Evolutionary conservation across 2,888 invertebrate genomes (phyloP).

Genomic region (Biston stratarius): DNA sequence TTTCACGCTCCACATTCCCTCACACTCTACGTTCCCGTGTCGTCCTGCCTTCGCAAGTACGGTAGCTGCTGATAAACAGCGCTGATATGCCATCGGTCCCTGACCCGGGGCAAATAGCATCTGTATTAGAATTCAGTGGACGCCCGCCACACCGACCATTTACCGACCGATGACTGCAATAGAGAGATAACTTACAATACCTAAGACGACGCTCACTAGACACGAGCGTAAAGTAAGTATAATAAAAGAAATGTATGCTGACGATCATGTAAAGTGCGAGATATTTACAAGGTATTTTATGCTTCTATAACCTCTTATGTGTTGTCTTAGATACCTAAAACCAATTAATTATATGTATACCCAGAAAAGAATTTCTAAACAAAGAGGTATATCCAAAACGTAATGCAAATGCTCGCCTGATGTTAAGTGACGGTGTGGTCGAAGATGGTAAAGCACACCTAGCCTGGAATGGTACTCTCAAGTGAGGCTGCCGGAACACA

Average conservation of each 20-base stretch:
- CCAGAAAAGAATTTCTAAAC: too few species aligned
- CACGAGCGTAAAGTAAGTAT: not conserved
- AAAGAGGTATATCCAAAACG: too few species aligned
- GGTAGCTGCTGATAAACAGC: constrained; percentile 50
- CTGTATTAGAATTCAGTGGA: constrained; percentile 75
- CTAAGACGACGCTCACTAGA: not conserved
- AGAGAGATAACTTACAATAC: constrained; percentile 6
- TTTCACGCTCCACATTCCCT: constrained; percentile 13
- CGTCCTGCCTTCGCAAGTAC: constrained; percentile 50
- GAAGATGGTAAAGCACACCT: too few species aligned
- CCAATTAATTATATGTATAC: not conserved
- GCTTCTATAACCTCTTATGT: too few species aligned
- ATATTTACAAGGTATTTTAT: too few species aligned
- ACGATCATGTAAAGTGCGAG: too few species aligned
- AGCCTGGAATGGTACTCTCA: too few species aligned
- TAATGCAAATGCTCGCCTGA: too few species aligned
- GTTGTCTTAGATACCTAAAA: too few species aligned
- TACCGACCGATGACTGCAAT: constrained; percentile 54
- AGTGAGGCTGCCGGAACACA: too few species aligned
- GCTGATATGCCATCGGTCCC: constrained; percentile 50
- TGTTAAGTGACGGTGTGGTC: too few species aligned
- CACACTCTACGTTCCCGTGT: constrained; percentile 20
- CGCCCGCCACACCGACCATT: constrained; percentile 55
- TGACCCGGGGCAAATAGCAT: constrained; percentile 61
- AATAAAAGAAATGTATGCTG: not conserved